A percentile compares a stretch with the other conserved stretches of the same genome.
Evolutionary conservation across 2,113 vertebrate genomes (phyloP).

Genomic region (Chloropsis hardwickii): DNA sequence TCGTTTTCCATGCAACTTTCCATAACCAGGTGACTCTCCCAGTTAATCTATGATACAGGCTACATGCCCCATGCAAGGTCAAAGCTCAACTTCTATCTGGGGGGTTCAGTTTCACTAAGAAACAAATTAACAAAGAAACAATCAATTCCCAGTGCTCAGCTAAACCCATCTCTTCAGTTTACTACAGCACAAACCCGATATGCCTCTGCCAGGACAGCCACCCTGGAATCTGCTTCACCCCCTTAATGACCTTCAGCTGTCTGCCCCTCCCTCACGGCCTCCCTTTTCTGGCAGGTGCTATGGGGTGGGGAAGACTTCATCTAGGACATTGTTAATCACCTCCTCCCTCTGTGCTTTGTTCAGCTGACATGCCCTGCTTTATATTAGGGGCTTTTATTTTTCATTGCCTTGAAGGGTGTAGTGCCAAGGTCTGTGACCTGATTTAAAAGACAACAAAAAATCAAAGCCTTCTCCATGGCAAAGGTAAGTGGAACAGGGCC

Average conservation of each 20-base stretch:
- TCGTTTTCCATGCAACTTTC: not conserved
- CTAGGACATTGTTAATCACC: not conserved
- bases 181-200: not conserved
- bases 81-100: not conserved
- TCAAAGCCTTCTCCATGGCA: fast-evolving
- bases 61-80: constrained; percentile 7
- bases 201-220: not conserved
- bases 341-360: not conserved
- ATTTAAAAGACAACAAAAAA: not conserved
- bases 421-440: not conserved
- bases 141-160: not conserved
- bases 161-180: not conserved
- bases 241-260: constrained; percentile 56
- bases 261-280: not conserved
- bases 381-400: not conserved
- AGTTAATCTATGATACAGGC: not conserved
- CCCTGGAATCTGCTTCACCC: not conserved
- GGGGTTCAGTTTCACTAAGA: not conserved
- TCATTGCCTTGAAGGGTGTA: not conserved
- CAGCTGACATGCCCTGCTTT: not conserved
- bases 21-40: not conserved
- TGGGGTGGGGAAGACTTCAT: not conserved
- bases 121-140: not conserved
- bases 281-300: constrained; percentile 13
- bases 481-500: not conserved